Percentiles rank a stretch among this genome's conserved stretches.
phyloP scores from a whole-genome alignment of 1,140 invertebrate species.

The Megathymus violae region DNA sequence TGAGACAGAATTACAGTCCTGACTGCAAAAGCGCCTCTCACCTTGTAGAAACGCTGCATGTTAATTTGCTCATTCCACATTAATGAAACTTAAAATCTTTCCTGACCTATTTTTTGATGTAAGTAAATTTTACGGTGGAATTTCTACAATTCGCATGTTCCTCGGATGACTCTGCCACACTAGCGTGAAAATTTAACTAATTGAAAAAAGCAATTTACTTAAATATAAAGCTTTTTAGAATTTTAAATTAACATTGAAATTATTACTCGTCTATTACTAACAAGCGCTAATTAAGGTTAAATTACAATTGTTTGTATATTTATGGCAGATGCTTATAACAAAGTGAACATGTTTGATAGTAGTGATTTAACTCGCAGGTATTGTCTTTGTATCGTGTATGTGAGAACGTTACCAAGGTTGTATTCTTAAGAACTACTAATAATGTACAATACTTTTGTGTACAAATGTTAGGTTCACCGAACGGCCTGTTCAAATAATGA shows the following conservation, averaged over 20 bases:
- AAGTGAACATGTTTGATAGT: slow-evolving; percentile 2
- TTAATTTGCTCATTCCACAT: too few species aligned
- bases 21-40: too few species aligned
- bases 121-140: too few species aligned
- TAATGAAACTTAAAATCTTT: too few species aligned
- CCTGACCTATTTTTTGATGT: too few species aligned
- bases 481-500: too few species aligned
- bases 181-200: slow-evolving; percentile 20
- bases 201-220: slow-evolving; percentile 4
- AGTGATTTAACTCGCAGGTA: neutral
- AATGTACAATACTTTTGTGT: too few species aligned
- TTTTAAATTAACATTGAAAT: slow-evolving; percentile 4
- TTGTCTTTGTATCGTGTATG: neutral
- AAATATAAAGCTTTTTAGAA: slow-evolving; percentile 5
- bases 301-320: too few species aligned
- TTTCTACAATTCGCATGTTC: neutral
- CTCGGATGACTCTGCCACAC: neutral
- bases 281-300: slow-evolving; percentile 15
- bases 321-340: neutral
- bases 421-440: neutral
- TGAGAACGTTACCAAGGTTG: too few species aligned
- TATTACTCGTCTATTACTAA: slow-evolving; percentile 8
- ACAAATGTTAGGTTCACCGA: too few species aligned
- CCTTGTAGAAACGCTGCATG: too few species aligned
- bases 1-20: too few species aligned